phyloP scores from a whole-genome alignment of 2,797 vertebrate species.

The Scomberomorus guttatus region DNA sequence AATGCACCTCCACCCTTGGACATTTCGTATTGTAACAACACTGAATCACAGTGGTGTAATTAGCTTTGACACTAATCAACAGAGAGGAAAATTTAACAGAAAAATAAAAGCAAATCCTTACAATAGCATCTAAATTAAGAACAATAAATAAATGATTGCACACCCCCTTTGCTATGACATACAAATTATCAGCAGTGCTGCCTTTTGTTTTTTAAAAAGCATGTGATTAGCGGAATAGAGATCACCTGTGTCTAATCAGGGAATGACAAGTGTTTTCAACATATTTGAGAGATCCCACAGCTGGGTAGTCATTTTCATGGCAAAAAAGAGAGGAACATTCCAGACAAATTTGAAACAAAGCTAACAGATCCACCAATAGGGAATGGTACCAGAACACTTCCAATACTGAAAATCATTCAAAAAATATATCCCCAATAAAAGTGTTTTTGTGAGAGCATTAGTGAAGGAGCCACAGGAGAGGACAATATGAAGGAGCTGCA shows the following conservation, averaged over 20 bases:
- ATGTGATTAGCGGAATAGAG: not conserved
- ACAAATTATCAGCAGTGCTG: not conserved
- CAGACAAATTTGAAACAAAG: not conserved
- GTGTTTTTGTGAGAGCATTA: not conserved
- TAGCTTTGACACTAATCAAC: constrained; percentile 15
- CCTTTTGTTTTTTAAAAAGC: not conserved
- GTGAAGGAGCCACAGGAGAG: not conserved
- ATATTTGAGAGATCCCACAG: not conserved
- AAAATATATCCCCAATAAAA: not conserved
- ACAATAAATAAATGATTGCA: constrained; percentile 1
- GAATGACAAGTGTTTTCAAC: not conserved
- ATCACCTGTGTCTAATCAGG: not conserved
- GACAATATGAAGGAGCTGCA: not conserved
- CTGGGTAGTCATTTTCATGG: not conserved
- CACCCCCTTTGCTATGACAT: not conserved
- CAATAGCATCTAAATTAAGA: constrained; percentile 12
- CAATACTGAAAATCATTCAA: not conserved
- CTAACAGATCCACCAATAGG: not conserved
- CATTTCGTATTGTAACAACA: constrained; percentile 23
- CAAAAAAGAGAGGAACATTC: not conserved
- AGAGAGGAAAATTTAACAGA: not conserved
- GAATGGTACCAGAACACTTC: not conserved
- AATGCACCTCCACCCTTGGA: constrained; percentile 7
- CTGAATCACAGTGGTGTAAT: constrained; percentile 23
- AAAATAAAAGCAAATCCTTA: constrained; percentile 30